Evolutionary conservation across 1,140 invertebrate genomes (phyloP).

Genomic region (Heliconius nattereri): DNA sequence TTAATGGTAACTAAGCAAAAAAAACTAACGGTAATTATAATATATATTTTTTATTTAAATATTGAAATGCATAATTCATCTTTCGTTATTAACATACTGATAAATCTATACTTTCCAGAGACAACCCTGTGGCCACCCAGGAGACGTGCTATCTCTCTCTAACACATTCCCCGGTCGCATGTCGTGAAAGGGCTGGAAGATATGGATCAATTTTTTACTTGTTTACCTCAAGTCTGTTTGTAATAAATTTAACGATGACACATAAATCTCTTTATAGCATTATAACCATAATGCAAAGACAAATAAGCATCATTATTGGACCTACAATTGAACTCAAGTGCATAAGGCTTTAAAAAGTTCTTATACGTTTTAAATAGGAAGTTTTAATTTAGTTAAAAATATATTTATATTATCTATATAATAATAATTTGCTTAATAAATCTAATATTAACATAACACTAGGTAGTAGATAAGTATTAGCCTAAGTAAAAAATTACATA

Average conservation of each 20-base stretch:
- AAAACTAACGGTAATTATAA: background rate
- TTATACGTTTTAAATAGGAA: background rate
- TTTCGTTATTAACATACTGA: background rate
- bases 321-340: background rate
- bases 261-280: slow-evolving; percentile 30
- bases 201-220: slow-evolving; percentile 49
- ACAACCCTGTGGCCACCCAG: slow-evolving; percentile 52
- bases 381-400: no score
- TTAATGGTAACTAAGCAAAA: background rate
- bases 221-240: slow-evolving; percentile 46
- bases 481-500: no score
- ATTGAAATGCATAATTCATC: slow-evolving; percentile 12
- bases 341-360: background rate
- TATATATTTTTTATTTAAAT: background rate
- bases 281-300: slow-evolving; percentile 15
- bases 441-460: no score
- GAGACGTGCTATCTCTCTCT: slow-evolving; percentile 44
- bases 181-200: slow-evolving; percentile 31
- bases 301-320: slow-evolving; percentile 22
- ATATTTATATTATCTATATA: no score
- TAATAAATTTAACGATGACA: slow-evolving; percentile 45
- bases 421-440: no score
- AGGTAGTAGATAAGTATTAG: no score
- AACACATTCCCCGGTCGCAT: slow-evolving; percentile 46
- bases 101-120: slow-evolving; percentile 10